A percentile compares a stretch with the other conserved stretches of the same genome.
Conservation (phyloP, 2,113 vertebrate genomes). For the Hyperoodon ampullatus region DNA sequence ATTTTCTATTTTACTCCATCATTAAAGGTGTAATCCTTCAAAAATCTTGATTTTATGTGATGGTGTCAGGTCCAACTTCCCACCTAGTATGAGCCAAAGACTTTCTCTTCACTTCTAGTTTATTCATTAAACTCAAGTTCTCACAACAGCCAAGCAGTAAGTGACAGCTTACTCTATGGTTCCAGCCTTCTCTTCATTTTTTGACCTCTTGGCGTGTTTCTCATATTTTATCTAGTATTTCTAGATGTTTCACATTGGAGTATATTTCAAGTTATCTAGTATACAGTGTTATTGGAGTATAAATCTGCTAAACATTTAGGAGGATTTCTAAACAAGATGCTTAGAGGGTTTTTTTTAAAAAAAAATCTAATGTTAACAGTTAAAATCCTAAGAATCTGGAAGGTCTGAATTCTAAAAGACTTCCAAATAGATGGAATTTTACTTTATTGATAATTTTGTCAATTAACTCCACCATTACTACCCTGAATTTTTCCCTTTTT, state of each 20-base stretch:
- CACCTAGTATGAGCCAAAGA: background rate
- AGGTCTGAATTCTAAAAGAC: background rate
- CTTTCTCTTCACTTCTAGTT: background rate
- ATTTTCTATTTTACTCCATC: background rate
- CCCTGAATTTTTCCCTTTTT: slow-evolving; percentile 25
- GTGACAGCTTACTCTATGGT: background rate
- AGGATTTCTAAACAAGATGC: background rate
- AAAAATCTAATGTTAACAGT: background rate
- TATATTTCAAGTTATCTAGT: background rate
- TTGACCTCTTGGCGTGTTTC: background rate
- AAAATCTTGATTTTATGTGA: background rate
- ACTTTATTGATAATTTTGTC: slow-evolving; percentile 51
- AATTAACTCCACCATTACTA: slow-evolving; percentile 23
- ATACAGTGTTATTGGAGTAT: background rate
- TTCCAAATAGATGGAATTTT: background rate
- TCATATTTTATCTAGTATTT: background rate
- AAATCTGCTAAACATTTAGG: background rate
- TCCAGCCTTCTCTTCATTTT: background rate
- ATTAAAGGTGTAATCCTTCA: background rate
- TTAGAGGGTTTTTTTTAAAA: background rate
- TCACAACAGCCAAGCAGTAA: background rate
- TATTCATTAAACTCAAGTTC: background rate
- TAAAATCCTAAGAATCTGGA: background rate
- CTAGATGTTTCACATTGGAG: background rate
- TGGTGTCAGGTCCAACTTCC: background rate